Evolutionary conservation across 2,113 vertebrate species (phyloP), one percentile per base, ranked within the genome.

Genomic region (Xenopus laevis): DNA sequence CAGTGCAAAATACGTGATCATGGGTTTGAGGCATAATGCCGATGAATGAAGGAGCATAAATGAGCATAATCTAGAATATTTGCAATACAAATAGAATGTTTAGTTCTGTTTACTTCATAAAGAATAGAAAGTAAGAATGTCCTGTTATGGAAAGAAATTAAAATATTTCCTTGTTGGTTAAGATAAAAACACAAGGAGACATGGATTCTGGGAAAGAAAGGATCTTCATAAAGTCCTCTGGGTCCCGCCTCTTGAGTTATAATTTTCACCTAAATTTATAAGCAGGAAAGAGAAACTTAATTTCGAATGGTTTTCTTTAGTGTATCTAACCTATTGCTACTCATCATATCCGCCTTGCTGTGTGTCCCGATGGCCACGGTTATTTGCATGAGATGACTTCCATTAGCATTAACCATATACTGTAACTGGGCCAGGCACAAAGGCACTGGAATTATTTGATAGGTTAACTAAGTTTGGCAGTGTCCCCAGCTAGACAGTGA

Each of bases 261-360:
- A n/a, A 17, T 61, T 68, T 75, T 53, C 23, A 58, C 58, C 65
- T 62, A 68, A 62, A 75, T 62, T 52, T 27, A 33, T 47, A 60
- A 61, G 72, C 65, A 61, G n/a, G 23, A 23, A 62, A 62, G 65
- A 75, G 61, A 68, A 68, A 75, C 68, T 68, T 23, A 68, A 33
- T 27, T 7, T 9, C n/a, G 13, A 52, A 62, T 68, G 65, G 65
- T 57, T 62, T 21, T 60, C n/a, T 50, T 23, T 23, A 47, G 21
- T 60, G 20, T 30, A 74, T 66, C 63, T 66, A 66, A 66, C 71
- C 72, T 20, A n/a, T 33, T 50, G 45, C 45, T 40, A 50, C 21
- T 52, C 47, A 18, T 33, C 40, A 16, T 5, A 68, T 33, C 21
- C 21, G n/a, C 33, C 23, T 61, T 16, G 12, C 45, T 40, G 23